Evolutionary conservation across 2,888 invertebrate genomes (phyloP), one percentile per base, ranked within the genome.

Genomic region (Leptinotarsa juncta): DNA sequence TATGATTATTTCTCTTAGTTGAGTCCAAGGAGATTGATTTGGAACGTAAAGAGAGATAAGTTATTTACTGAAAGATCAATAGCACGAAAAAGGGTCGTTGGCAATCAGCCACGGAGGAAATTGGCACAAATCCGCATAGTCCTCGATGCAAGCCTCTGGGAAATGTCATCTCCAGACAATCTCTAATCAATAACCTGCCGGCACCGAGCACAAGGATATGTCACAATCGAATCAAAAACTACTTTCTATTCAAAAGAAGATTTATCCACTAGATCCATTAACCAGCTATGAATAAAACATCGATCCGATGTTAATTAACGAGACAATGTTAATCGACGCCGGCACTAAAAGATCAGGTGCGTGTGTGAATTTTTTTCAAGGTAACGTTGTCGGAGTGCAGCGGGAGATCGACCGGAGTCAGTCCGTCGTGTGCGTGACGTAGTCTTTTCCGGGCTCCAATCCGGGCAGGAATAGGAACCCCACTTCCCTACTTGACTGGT

Each of bases 401-500:
- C 48, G 42, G 42, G 51, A 71, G 68, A 74, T 74, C 74, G 74
- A 74, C 69, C 74, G 71, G 69, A 75, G 74, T 68, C 65, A 15
- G 48, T 51, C 23, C 57, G 70, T 65, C 68, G 62, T 15, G 16
- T 32, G 65, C 65, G 65, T 65, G 69, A 55, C 69, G 72, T 57
- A 69, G 67, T 66, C 69, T 71, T 72, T 75, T 75, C 75, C 75
- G 75, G 75, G 75, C 69, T 57, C 69, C 69, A 69, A 76, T 73
- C 73, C 68, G 73, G 68, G 67, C 68, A 57, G 23, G 60, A 67
- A 70, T 65, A 70, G 67, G 23, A 67, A 70, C 76, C 73, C 76
- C 76, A 73, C 76, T 76, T 73, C 68, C 73, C 71, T 76, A 73
- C 69, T 70, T 68, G 72, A 49, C 74, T 68, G 74, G 74, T 74